Base-by-base conservation (phyloP, 2,113 vertebrate species). In the Rhineura floridana region DNA sequence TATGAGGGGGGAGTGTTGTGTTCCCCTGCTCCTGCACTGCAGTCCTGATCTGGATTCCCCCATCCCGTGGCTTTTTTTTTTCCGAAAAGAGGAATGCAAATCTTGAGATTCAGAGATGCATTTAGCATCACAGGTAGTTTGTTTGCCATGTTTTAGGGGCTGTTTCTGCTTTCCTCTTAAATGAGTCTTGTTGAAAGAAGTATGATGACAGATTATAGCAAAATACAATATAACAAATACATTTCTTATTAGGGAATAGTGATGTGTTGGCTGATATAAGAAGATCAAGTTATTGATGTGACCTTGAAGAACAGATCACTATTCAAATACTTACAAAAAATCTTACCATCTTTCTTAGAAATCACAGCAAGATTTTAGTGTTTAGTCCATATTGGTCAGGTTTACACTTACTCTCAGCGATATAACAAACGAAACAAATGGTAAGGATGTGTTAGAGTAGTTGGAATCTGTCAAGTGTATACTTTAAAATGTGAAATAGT, bases 401-500 rank as follows among this genome's bases (percentile, higher is more conserved):
- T 50, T 75, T 73, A 44, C n/a, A 28, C 23, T 39, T 42, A 42
- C 69, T 75, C 65, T 52, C 52, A 25, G 69, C 17, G 13, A 73
- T 33, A 84, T 28, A n/a, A 30, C 36, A 59, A 52, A 7, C 8
- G 50, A 44, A 84, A 33, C 25, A 73, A 75, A 33, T 19, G 62
- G 50, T 75, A 2, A 59, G 15, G 4, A 52, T 19, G 33, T 59
- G 59, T 73, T 28, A 73, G 55, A n/a, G 25, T 2, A 59, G 25
- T 75, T 42, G 75, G 69, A 44, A 75, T 42, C 50, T 75, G 83
- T 75, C 69, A 84, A 42, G 42, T 44, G 69, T 23, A 59, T 42
- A 28, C 21, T 42, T 84, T 85, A 70, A 70, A 72, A 84, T 84
- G 48, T 73, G 69, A 84, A 52, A 75, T 77, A 72, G 55, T n/a